These are phyloP conservation scores for Panthera tigris DNA, from an alignment of 2,113 vertebrate genomes.

Conservation along the genomic window DNA sequence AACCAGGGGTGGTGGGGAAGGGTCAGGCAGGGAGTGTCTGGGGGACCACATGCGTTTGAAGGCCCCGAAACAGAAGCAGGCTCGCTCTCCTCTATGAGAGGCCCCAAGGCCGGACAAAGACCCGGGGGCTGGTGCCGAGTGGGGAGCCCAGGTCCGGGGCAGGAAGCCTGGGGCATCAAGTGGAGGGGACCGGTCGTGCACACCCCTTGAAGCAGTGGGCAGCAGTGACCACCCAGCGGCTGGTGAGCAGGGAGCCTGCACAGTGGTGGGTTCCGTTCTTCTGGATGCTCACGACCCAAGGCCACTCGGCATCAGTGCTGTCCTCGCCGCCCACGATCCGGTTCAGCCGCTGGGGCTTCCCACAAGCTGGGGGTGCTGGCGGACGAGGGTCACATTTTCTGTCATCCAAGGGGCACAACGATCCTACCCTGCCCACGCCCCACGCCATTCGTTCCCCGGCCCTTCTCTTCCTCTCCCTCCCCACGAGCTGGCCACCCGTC, in stretches of 20 bases:
- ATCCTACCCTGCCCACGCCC: not conserved
- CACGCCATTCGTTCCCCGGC: not conserved
- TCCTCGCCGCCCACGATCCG: conserved; percentile 80
- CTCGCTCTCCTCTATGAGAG: not conserved
- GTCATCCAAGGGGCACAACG: not conserved
- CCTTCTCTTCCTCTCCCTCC: not conserved
- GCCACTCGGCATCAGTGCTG: conserved; percentile 75
- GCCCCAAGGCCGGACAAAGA: not conserved
- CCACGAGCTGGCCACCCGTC: not conserved
- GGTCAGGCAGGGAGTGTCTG: not conserved
- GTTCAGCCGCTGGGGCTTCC: conserved; percentile 72
- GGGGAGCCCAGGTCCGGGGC: not conserved
- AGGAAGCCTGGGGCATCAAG: not conserved
- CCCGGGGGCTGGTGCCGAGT: not conserved
- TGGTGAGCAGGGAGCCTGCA: conserved; percentile 78
- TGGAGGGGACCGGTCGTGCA: not conserved
- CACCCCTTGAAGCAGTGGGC: conserved; percentile 83
- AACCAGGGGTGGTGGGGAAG: rapidly evolving
- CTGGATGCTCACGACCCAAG: conserved; percentile 81
- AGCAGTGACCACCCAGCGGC: conserved; percentile 79
- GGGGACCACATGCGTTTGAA: too few species aligned
- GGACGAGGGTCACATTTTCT: not conserved
- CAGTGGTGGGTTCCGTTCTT: conserved; percentile 78
- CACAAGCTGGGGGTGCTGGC: conserved; percentile 65
- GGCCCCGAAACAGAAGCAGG: not conserved